Evolutionary conservation across 1,140 invertebrate species (phyloP).

Genomic region (Hesperophylax magnus): DNA sequence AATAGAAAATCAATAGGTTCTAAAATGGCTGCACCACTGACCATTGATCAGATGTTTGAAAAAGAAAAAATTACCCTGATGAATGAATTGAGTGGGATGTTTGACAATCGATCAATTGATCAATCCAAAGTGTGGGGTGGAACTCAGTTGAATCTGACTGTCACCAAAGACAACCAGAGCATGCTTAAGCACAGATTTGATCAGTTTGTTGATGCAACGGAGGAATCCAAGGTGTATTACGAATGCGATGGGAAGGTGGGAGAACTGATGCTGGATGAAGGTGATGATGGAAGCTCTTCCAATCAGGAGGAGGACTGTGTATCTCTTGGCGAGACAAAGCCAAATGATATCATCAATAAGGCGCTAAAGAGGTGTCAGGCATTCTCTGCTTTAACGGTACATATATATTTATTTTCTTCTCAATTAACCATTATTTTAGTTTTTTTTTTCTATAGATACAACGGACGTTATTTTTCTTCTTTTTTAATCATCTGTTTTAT

Average conservation of each 20-base stretch:
- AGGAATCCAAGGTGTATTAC: conserved; percentile 11
- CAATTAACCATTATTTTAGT: no score
- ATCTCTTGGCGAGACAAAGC: conserved; percentile 42
- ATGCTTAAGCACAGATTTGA: not conserved
- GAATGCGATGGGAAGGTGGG: not conserved
- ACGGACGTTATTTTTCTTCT: no score
- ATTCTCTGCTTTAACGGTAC: conserved; percentile 68
- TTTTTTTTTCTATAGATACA: no score
- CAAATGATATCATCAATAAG: conserved; percentile 55
- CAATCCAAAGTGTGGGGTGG: not conserved
- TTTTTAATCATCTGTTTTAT: no score
- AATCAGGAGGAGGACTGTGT: conserved; percentile 44
- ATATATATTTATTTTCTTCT: no score
- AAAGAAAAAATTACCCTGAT: conserved; percentile 18
- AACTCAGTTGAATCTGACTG: not conserved
- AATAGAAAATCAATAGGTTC: not conserved
- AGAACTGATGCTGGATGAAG: not conserved
- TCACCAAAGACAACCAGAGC: not conserved
- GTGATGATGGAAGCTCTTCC: not conserved
- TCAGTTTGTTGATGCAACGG: not conserved
- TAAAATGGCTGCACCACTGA: not conserved
- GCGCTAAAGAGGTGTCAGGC: conserved; percentile 68
- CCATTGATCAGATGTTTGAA: conserved; percentile 4
- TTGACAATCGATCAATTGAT: not conserved
- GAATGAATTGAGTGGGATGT: conserved; percentile 8